A percentile compares a stretch with the other conserved stretches of the same genome.
Conservation (phyloP, 2,797 vertebrate genomes). For the Buphagus erythrorhynchus region DNA sequence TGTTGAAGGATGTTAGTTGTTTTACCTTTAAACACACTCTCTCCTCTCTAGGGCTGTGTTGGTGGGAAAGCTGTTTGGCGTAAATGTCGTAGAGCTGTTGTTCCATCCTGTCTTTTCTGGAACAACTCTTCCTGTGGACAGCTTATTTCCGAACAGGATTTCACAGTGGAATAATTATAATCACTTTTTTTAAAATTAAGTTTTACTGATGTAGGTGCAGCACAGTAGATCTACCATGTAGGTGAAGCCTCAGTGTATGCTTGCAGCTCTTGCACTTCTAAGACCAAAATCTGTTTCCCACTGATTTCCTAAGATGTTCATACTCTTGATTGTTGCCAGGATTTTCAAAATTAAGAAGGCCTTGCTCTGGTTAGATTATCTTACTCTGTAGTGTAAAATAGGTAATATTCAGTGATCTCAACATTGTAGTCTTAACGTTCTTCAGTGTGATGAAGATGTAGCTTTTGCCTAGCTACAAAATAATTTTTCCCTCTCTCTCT, state of each 20-base stretch:
- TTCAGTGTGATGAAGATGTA: background rate
- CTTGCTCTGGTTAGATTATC: background rate
- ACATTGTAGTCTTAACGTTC: background rate
- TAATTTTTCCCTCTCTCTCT: background rate
- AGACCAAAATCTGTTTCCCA: background rate
- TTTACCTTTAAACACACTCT: background rate
- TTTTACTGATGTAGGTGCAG: background rate
- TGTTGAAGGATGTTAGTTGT: background rate
- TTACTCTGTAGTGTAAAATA: background rate
- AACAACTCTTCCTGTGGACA: background rate
- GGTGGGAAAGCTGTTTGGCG: background rate
- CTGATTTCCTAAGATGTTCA: background rate
- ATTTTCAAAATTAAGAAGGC: background rate
- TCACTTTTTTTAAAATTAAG: background rate
- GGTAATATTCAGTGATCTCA: background rate
- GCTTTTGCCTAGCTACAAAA: slow-evolving; percentile 5
- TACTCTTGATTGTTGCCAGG: background rate
- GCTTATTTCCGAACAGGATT: background rate
- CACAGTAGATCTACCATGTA: background rate
- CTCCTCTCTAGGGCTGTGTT: background rate
- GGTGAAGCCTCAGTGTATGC: background rate
- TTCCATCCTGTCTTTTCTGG: background rate
- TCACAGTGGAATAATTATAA: background rate
- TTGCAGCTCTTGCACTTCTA: background rate
- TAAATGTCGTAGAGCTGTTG: background rate